These are phyloP conservation scores for Bunonema sp. DNA, from an alignment of 2,888 invertebrate genomes.

Conservation along the genomic window DNA sequence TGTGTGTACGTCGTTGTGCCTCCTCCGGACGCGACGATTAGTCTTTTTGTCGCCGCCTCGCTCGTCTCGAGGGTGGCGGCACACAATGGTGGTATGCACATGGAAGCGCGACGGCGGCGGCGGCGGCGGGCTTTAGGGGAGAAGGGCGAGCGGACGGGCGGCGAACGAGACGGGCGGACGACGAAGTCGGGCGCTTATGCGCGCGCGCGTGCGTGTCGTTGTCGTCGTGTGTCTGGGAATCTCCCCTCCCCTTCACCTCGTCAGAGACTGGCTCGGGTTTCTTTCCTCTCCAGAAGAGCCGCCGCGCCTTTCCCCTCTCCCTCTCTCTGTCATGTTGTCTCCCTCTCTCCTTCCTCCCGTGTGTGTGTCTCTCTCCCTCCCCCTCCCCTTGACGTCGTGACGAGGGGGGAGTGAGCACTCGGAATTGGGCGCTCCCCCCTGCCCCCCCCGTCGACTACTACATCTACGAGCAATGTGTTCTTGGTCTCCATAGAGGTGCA, in stretches of 20 bases:
- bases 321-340: background rate
- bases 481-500: no score
- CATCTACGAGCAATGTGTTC: background rate
- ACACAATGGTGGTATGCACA: no score
- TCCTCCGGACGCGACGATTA: no score
- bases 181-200: background rate
- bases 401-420: background rate
- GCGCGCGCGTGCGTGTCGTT: background rate
- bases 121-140: background rate
- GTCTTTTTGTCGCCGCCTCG: no score
- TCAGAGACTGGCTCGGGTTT: background rate
- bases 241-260: background rate
- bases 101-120: no score
- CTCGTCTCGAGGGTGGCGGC: no score
- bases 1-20: no score
- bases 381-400: background rate
- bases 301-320: background rate
- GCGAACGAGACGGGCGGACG: background rate
- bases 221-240: background rate
- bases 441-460: background rate
- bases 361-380: slow-evolving; percentile 1
- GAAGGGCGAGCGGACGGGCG: background rate
- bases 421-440: background rate
- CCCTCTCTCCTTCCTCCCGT: background rate
- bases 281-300: background rate